Evolutionary conservation across 2,888 invertebrate species (phyloP), one percentile per base, ranked within the genome.

Genomic region (Chironomus riparius): DNA sequence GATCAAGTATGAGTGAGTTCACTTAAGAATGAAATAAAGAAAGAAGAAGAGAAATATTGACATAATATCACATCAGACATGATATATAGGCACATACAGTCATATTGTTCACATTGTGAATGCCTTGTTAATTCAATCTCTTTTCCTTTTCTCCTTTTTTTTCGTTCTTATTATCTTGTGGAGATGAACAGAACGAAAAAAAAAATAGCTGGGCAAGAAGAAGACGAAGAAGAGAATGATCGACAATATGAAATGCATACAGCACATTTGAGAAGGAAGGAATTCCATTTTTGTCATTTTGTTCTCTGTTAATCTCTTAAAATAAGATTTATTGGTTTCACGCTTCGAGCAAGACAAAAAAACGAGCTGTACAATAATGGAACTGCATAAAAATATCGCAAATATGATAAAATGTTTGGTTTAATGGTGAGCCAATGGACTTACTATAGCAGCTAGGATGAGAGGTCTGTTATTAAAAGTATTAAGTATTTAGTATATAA

Each of bases 241-340:
- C 65, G 65, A 65, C 21, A 65, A 18, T 22, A 3, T 22, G 12
- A 13, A 24, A 38, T 10, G 38, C 38, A 38, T 38, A 38, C 38
- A 18, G 56, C 56, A 56, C 65, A 24, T 38, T 38, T 38, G 38
- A 22, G 65, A 65, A 18, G 18, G 47, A 47, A 74, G 15, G 56
- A 73, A 62, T 73, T 68, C 68, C 47, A 28, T 74, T 65, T 74
- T 65, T 68, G 74, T 74, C 74, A 61, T 73, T 71, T 56, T 21
- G 6, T 50, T 50, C 65, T 61, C 12, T 22, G 56, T 61, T 71
- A 61, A 74, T 62, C 48, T 48, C 68, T 47, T 18, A 24, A 47
- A 74, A 68, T 22, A 74, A 74, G 74, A 74, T 74, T 74, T 74
- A 74, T 74, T 47, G 48, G 74, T 68, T 74, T 74, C 74, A 74